phyloP scores from a whole-genome alignment of 2,797 vertebrate genomes.

The Melanotaenia parkinsoni region DNA sequence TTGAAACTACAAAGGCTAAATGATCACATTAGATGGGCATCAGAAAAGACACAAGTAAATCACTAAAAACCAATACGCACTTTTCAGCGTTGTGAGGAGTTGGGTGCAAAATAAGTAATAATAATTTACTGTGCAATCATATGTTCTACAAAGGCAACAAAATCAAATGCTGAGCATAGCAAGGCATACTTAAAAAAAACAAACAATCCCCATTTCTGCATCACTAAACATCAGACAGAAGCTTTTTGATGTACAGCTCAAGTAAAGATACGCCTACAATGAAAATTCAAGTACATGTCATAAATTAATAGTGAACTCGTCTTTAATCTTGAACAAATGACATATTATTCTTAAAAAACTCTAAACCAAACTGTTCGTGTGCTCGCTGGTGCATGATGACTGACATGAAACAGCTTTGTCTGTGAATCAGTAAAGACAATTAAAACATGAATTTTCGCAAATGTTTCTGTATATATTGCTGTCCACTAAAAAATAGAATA shows the following conservation, averaged over 20 bases:
- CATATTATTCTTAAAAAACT: conserved; percentile 8
- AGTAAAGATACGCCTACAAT: conserved; percentile 40
- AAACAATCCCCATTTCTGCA: conserved; percentile 48
- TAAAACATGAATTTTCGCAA: not conserved
- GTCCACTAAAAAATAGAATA: conserved; percentile 6
- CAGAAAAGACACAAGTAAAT: conserved; percentile 36
- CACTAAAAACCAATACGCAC: conserved; percentile 15
- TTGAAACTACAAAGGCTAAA: conserved; percentile 55
- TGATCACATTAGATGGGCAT: conserved; percentile 54
- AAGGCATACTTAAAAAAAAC: conserved; percentile 63
- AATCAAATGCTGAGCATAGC: conserved; percentile 50
- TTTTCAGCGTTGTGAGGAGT: conserved; percentile 42
- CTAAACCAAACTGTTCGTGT: conserved; percentile 11
- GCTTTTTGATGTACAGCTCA: conserved; percentile 46
- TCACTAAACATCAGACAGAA: conserved; percentile 45
- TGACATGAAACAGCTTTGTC: conserved; percentile 29
- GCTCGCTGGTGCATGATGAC: conserved; percentile 11
- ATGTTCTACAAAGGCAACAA: conserved; percentile 67
- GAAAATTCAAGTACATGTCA: conserved; percentile 64
- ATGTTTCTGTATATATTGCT: not conserved
- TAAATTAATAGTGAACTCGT: conserved; percentile 11
- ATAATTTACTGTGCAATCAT: conserved; percentile 53
- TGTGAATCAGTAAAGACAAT: not conserved
- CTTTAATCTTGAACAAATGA: conserved; percentile 33
- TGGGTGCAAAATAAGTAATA: conserved; percentile 28